These are phyloP conservation scores for Thysanoteuthis rhombus DNA, from an alignment of 2,888 invertebrate species.

Conservation along the genomic window DNA sequence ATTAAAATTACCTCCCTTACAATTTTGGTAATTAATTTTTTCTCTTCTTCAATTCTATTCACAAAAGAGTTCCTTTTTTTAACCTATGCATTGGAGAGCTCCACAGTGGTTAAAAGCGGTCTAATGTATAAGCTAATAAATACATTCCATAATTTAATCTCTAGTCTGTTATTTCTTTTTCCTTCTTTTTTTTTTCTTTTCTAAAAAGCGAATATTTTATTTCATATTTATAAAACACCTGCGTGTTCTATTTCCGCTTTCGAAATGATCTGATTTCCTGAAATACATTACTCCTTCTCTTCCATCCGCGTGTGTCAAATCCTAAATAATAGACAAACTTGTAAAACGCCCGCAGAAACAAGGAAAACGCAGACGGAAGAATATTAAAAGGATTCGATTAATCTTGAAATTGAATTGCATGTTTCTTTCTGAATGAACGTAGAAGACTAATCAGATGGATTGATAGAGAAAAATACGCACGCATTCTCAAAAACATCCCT, in stretches of 20 bases:
- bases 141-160: not conserved
- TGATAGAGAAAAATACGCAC: not conserved
- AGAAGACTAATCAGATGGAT: not conserved
- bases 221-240: not conserved
- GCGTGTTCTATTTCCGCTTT: not conserved
- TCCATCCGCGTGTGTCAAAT: not conserved
- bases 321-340: not conserved
- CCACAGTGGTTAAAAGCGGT: too few relatives aligned
- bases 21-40: too few relatives aligned
- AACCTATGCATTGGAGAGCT: too few relatives aligned
- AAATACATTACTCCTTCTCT: not conserved
- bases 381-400: not conserved
- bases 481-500: too few relatives aligned
- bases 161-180: not conserved
- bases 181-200: not conserved
- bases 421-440: not conserved
- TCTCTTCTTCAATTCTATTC: too few relatives aligned
- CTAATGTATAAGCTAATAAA: too few relatives aligned
- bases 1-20: too few relatives aligned
- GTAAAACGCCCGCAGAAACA: not conserved
- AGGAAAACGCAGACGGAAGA: not conserved
- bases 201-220: not conserved
- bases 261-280: not conserved
- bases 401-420: not conserved
- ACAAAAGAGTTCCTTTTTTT: too few relatives aligned